phyloP scores from a whole-genome alignment of 53 echinoderm and acorn worm genomes.

The Zoroaster sp. region DNA sequence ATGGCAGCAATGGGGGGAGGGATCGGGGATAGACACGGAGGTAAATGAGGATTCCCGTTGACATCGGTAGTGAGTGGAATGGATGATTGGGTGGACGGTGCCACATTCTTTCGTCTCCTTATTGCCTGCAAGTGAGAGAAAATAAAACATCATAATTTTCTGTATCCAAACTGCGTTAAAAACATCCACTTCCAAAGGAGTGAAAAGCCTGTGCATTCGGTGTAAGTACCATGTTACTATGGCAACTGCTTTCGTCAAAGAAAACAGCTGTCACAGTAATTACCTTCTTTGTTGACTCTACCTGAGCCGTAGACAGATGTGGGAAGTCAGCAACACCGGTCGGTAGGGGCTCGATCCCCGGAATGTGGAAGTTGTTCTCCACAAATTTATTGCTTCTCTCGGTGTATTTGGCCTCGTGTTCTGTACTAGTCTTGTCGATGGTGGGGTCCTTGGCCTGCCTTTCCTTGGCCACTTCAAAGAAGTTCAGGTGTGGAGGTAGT shows the following conservation, averaged over 20 bases:
- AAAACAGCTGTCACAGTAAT: no score
- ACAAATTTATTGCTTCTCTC: constrained; percentile 31
- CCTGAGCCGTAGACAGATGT: background rate
- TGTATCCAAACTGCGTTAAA: no score
- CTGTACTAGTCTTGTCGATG: background rate
- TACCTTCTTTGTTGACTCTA: constrained; percentile 37
- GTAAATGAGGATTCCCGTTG: constrained; percentile 49
- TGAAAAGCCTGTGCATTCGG: no score
- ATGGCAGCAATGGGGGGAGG: constrained; percentile 88
- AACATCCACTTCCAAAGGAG: no score
- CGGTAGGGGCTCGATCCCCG: constrained; percentile 74
- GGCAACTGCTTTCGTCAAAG: no score
- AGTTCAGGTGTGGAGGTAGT: constrained; percentile 78
- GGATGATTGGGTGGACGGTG: constrained; percentile 32
- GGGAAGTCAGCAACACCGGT: constrained; percentile 24
- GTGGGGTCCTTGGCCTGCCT: constrained; percentile 11
- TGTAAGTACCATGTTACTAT: no score
- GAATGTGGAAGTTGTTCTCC: constrained; percentile 56
- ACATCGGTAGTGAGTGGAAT: constrained; percentile 22
- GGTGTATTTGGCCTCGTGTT: constrained; percentile 2
- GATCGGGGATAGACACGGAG: constrained; percentile 84
- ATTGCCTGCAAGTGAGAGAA: constrained; percentile 26
- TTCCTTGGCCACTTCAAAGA: constrained; percentile 72
- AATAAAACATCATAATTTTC: background rate
- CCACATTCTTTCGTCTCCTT: constrained; percentile 48